Conservation (phyloP, 2,888 invertebrate species). For the Glomeris marginata region DNA sequence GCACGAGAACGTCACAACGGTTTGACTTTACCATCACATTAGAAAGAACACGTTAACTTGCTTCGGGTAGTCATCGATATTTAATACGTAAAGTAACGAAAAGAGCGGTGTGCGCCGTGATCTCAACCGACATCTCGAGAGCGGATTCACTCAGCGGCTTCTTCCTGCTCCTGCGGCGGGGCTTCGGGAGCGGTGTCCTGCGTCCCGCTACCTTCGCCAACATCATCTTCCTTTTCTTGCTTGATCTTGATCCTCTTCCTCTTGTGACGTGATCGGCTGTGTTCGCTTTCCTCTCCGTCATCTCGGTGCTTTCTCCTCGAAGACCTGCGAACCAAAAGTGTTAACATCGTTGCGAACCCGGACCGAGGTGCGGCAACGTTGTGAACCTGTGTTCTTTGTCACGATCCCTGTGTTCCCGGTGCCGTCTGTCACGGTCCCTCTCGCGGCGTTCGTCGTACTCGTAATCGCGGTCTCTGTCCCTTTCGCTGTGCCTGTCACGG, state of each 20-base stretch:
- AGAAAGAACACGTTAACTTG: no score
- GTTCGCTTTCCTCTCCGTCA: slow-evolving; percentile 13
- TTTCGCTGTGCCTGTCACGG: slow-evolving; percentile 17
- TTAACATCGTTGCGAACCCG: no score
- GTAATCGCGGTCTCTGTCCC: slow-evolving; percentile 16
- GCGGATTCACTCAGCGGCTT: neutral
- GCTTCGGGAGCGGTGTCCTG: no score
- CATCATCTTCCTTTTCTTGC: slow-evolving; percentile 29
- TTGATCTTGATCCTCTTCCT: slow-evolving; percentile 52
- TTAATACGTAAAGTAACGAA: no score
- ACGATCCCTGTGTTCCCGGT: slow-evolving; percentile 17
- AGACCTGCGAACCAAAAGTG: slow-evolving; percentile 3
- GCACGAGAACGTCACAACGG: no score
- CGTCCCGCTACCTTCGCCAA: no score
- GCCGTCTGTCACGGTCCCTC: slow-evolving; percentile 16
- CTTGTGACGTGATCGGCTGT: slow-evolving; percentile 39
- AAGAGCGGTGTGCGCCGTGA: no score
- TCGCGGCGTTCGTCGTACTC: slow-evolving; percentile 11
- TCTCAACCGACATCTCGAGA: neutral
- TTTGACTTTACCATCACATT: no score
- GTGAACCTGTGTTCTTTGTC: slow-evolving; percentile 14
- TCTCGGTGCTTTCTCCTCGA: slow-evolving; percentile 13
- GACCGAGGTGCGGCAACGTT: no score
- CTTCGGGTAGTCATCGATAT: no score
- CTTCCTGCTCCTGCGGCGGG: no score